Evolutionary conservation across 2,797 vertebrate genomes (phyloP), one percentile per base, ranked within the genome.

Genomic region (Lutjanus campechanus): DNA sequence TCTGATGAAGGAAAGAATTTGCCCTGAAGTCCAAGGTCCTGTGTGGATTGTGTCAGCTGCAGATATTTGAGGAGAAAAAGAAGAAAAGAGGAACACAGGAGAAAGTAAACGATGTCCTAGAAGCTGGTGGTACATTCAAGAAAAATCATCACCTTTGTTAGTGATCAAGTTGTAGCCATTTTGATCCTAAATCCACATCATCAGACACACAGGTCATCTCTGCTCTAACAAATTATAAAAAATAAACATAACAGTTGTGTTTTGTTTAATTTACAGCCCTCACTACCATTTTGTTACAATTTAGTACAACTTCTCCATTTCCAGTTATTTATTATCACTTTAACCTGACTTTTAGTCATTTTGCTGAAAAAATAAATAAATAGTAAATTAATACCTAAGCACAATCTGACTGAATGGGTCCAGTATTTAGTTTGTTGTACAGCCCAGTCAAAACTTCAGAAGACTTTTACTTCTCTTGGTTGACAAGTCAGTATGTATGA

Each of bases 401-500:
- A 95, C 92, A 95, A 94, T 91, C 72, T 83, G 77, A 91, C 87
- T 91, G 73, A 88, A 87, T 87, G 87, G 83, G 77, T 85, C 81
- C 55, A 49, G 82, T 82, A 88, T 82, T 86, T 66, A 84, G 76
- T 80, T 86, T 75, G 62, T 73, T 85, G 85, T 90, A 85, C 89
- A 93, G 93, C 82, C 83, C 81, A 89, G 89, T 94, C 70, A 69
- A 81, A 86, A 83, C 77, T 89, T 87, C 69, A 83, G 78, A 88
- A 79, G 86, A 88, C 84, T 91, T 92, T 36, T 81, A 51, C 69
- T 87, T 91, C 80, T 90, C 86, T 88, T 82, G 77, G 83, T 93
- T 90, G 88, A 88, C 89, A 91, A 93, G 94, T 94, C 90, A 90
- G 92, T 93, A 88, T 95, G 93, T 95, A 94, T 93, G 92, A 93